Percentiles rank a stretch among this genome's conserved stretches.
These are phyloP conservation scores for Oxygymnocypris stewartii DNA, from an alignment of 2,113 vertebrate genomes.

Conservation along the genomic window DNA sequence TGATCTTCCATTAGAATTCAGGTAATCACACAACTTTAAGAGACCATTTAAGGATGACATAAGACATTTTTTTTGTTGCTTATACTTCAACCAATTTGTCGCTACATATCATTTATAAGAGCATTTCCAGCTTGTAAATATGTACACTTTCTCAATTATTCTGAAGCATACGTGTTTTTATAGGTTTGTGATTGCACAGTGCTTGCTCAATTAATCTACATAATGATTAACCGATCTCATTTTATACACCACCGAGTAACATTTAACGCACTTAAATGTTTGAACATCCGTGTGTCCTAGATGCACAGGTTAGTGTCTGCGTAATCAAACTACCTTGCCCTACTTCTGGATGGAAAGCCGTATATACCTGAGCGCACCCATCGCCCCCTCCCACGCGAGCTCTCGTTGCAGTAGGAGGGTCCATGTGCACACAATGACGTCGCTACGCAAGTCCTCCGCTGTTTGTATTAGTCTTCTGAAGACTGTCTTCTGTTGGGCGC, in stretches of 20 bases:
- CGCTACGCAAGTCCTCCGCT: constrained; percentile 75
- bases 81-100: not conserved
- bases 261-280: not conserved
- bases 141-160: not conserved
- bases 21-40: not conserved
- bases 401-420: constrained; percentile 77
- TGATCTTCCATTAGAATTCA: not conserved
- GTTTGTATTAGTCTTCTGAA: constrained; percentile 69
- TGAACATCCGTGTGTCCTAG: constrained; percentile 26
- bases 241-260: not conserved
- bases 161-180: not conserved
- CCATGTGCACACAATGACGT: constrained; percentile 66
- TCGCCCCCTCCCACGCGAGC: constrained; percentile 50
- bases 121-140: not conserved
- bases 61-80: not conserved
- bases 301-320: constrained; percentile 40
- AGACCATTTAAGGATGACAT: not conserved
- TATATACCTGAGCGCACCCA: constrained; percentile 59
- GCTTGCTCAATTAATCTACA: not conserved
- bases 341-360: constrained; percentile 66
- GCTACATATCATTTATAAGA: not conserved
- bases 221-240: not conserved
- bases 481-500: constrained; percentile 55
- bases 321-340: constrained; percentile 63
- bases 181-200: not conserved